Conservation (phyloP, 2,888 invertebrate species). For the Sarcophaga subvicina region DNA sequence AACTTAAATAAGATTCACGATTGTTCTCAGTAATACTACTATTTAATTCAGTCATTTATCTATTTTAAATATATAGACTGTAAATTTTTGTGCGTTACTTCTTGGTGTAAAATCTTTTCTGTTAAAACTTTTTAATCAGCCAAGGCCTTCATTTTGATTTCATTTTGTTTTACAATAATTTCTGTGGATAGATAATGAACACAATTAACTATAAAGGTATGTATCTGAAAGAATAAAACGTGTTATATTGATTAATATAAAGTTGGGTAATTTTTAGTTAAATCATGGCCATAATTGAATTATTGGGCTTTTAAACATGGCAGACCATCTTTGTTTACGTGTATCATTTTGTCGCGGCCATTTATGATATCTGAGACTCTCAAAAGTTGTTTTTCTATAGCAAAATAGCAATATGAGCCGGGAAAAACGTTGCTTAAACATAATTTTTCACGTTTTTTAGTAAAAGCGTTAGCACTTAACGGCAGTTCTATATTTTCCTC, state of each 20-base stretch:
- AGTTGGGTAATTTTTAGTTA: too few relatives aligned
- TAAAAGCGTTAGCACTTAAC: slow-evolving; percentile 18
- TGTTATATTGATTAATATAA: too few relatives aligned
- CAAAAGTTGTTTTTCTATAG: slow-evolving; percentile 12
- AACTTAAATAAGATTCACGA: too few relatives aligned
- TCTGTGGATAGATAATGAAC: not conserved
- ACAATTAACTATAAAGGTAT: not conserved
- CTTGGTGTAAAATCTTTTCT: slow-evolving; percentile 47
- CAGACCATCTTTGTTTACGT: not conserved
- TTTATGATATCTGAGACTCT: slow-evolving; percentile 10
- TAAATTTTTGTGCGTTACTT: slow-evolving; percentile 35
- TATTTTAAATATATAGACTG: slow-evolving; percentile 15
- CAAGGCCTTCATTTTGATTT: slow-evolving; percentile 17
- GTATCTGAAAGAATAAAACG: not conserved
- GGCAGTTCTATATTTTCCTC: slow-evolving; percentile 37
- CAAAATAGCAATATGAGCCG: slow-evolving; percentile 27
- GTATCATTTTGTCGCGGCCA: slow-evolving; percentile 5
- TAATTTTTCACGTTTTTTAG: slow-evolving; percentile 8
- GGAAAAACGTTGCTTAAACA: slow-evolving; percentile 2
- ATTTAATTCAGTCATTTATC: not conserved
- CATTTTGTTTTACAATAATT: slow-evolving; percentile 19
- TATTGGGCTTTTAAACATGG: not conserved
- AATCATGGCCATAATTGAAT: too few relatives aligned
- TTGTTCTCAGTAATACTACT: too few relatives aligned
- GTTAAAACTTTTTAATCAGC: slow-evolving; percentile 45